Evolutionary conservation across 2,113 vertebrate species (phyloP), one percentile per base, ranked within the genome.

Genomic region (Gobiocypris rarus): DNA sequence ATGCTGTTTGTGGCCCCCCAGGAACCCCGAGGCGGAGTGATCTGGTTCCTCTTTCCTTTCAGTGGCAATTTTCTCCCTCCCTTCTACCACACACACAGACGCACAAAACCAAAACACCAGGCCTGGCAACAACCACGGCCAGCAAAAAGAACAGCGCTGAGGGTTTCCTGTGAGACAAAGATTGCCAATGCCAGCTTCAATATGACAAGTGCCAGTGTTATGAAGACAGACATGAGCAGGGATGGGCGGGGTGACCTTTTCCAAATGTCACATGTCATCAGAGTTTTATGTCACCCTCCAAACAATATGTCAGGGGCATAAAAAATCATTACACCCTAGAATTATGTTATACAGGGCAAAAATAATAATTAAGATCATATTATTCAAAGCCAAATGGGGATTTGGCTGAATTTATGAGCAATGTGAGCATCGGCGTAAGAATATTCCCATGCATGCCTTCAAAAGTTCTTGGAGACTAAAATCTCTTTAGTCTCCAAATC

Each of bases 281-380:
- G 95, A 96, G 97, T 97, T 98, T 98, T 98, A 98, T 97, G 97
- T 99, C 97, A 98, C 96, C 96, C 95, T 93, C 97, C 97, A 97
- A 96, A 98, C 97, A 97, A 96, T 97, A 96, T 97, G 96, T 97
- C 97, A 97, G 93, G 95, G 96, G 95, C 97, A 98, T 97, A 98
- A 98, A 95, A 98, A 98, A 98, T 97, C 96, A 94, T 96, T 98
- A 97, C 95, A 94, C 95, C 95, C 96, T 95, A 96, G 94, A 94
- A 96, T 95, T 93, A 96, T 95, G 93, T 90, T 95, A 94, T 93
- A 93, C 92, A 85, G 67, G 88, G 91, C 93, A 93, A 94, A 94
- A 95, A 94, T 93, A 94, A 95, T 95, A 93, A 95, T 95, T 94
- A 95, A 92, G 91, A 94, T 93, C 92, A 94, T 94, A 95, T 95